Percentiles rank a stretch among this genome's conserved stretches.
Conservation (phyloP, 2,113 vertebrate species). For the Tor tambroides region DNA sequence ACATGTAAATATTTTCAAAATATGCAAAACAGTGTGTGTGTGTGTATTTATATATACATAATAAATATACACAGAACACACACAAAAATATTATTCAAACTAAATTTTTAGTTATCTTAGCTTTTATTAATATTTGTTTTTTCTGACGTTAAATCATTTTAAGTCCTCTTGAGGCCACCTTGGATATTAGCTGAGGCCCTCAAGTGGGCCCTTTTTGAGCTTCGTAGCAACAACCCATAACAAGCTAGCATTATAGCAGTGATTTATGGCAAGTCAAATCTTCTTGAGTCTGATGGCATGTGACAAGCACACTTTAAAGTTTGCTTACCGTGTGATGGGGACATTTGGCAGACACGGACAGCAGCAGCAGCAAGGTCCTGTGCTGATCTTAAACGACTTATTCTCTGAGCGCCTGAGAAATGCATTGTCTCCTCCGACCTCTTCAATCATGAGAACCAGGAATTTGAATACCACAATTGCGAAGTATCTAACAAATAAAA, state of each 20-base stretch:
- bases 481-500: conserved; percentile 78
- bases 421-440: conserved; percentile 77
- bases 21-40: too few species aligned
- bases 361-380: conserved; percentile 84
- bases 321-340: conserved; percentile 52
- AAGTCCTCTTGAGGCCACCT: too few species aligned
- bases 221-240: not conserved
- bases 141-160: too few species aligned
- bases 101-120: too few species aligned
- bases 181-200: not conserved
- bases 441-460: conserved; percentile 83
- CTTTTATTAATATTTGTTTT: too few species aligned
- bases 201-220: too few species aligned
- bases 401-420: conserved; percentile 76
- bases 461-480: conserved; percentile 86
- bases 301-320: not conserved
- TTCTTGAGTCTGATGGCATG: not conserved
- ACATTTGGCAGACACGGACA: conserved; percentile 80
- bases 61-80: too few species aligned
- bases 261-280: not conserved
- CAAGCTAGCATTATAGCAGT: not conserved
- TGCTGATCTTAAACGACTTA: conserved; percentile 75
- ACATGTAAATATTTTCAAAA: too few species aligned
- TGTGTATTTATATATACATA: too few species aligned
- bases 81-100: too few species aligned